These are phyloP conservation scores for Halocaridina rubra DNA, from an alignment of 2,888 invertebrate species.

Conservation along the genomic window DNA sequence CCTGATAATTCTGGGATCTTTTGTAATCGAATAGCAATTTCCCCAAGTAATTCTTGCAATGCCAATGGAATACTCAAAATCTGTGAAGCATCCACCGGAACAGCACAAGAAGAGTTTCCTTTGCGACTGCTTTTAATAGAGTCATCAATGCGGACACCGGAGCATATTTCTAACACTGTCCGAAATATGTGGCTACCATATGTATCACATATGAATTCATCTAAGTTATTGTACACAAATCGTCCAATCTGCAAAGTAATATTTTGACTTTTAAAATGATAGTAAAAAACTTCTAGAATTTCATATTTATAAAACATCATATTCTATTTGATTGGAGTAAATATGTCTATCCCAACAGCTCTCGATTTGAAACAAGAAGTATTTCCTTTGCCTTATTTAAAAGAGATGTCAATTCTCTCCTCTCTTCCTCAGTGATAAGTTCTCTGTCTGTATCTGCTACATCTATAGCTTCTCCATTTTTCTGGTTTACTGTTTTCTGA, in stretches of 20 bases:
- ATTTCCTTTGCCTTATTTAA: too few species aligned
- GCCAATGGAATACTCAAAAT: conserved; percentile 18
- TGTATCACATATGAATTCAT: conserved; percentile 83
- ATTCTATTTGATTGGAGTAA: too few species aligned
- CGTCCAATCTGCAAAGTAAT: conserved; percentile 72
- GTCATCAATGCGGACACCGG: conserved; percentile 22
- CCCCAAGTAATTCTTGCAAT: conserved; percentile 14
- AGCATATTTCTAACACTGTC: conserved; percentile 74
- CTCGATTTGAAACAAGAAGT: too few species aligned
- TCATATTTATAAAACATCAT: too few species aligned
- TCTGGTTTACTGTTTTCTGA: conserved; percentile 4
- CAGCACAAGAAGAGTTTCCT: conserved; percentile 29
- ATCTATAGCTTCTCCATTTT: neutral
- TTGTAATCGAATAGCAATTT: conserved; percentile 39
- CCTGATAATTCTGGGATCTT: conserved; percentile 20
- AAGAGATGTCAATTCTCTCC: conserved; percentile 21
- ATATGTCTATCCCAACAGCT: too few species aligned
- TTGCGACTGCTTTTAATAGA: conserved; percentile 37
- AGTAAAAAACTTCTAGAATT: neutral
- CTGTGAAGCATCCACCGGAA: neutral
- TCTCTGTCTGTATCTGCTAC: neutral
- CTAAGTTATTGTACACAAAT: conserved; percentile 84
- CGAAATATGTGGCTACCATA: conserved; percentile 83
- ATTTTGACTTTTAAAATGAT: neutral
- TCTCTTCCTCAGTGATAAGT: conserved; percentile 18